Evolutionary conservation across 2,797 vertebrate species (phyloP), one percentile per base, ranked within the genome.

Genomic region (Lithobates sylvaticus): DNA sequence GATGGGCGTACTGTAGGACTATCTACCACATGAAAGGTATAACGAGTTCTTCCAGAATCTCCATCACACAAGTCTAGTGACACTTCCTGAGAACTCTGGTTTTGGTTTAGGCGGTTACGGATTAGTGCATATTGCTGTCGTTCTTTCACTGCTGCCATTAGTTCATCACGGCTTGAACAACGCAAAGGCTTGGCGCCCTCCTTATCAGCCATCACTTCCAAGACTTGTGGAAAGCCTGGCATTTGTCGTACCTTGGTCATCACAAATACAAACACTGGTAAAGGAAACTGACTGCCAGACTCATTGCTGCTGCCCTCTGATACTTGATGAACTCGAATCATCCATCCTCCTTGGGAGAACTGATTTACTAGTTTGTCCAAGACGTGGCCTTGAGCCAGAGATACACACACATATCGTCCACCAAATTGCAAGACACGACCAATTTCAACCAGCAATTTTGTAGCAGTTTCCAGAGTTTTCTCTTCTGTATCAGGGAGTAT

Each of bases 171-270:
- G 2, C 91, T 94, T 1, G 92, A 85, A 85, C 98, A 89, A 71
- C 98, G 94, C 44, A 90, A 58, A 0, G 96, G 96, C 86, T 90
- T 93, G 81, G 91, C 92, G 84, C 92, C 92, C 84, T 94, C 92
- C 73, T 94, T 92, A 88, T 94, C 93, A 0, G 89, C 26, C 76
- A 93, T 96, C 50, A 96, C 90, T 88, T 96, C 95, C 84, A 96
- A 89, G 88, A 96, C 94, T 87, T 85, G 91, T 0, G 50, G 89
- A 36, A 89, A 89, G 88, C 91, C 91, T 0, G 93, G 81, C 27
- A 96, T 92, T 86, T 96, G 96, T 39, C 94, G 97, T 88, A 99
- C 98, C 92, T 98, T 99, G 80, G 98, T 99, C 95, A 98, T 97
- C 79, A 99, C 90, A 0, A 99, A 94, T 61, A 97, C 90, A 9